A percentile compares a stretch with the other conserved stretches of the same genome.
phyloP scores from a whole-genome alignment of 2,113 vertebrate genomes.

The Tympanuchus pallidicinctus region DNA sequence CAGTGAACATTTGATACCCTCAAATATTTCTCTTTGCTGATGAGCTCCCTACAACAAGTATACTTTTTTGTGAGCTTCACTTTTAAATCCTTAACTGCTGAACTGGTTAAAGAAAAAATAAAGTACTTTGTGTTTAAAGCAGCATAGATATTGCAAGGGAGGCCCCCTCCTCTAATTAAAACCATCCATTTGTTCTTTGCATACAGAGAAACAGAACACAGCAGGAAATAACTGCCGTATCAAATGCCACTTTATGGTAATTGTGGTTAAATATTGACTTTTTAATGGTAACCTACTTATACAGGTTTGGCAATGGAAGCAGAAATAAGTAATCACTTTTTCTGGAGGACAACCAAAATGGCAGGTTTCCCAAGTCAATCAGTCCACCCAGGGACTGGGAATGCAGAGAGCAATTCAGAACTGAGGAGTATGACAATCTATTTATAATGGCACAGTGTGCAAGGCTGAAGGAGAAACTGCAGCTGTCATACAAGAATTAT shows the following conservation, averaged over 20 bases:
- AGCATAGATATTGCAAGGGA: not conserved
- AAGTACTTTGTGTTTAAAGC: not conserved
- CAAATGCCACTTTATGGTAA: slow-evolving; percentile 31
- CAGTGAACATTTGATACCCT: not conserved
- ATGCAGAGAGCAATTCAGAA: slow-evolving; percentile 64
- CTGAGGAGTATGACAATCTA: slow-evolving; percentile 74
- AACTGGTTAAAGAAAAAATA: not conserved
- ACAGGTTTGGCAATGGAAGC: slow-evolving; percentile 49
- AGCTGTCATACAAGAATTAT: slow-evolving; percentile 75
- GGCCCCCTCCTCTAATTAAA: slow-evolving; percentile 1
- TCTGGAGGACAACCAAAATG: slow-evolving; percentile 36
- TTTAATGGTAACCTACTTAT: slow-evolving; percentile 39
- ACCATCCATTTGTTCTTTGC: slow-evolving; percentile 14
- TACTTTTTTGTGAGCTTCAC: not conserved
- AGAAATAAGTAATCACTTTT: slow-evolving; percentile 47
- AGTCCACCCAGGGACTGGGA: not conserved
- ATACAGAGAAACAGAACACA: slow-evolving; percentile 14
- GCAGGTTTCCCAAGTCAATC: slow-evolving; percentile 62
- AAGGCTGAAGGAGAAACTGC: slow-evolving; percentile 65
- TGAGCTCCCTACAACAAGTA: not conserved
- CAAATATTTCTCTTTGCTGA: not conserved
- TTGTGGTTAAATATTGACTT: slow-evolving; percentile 32
- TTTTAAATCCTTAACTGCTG: not conserved
- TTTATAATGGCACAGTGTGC: slow-evolving; percentile 64
- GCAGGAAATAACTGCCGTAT: slow-evolving; percentile 59